These are phyloP conservation scores for Pholis gunnellus DNA, from an alignment of 2,113 vertebrate genomes.

Conservation along the genomic window DNA sequence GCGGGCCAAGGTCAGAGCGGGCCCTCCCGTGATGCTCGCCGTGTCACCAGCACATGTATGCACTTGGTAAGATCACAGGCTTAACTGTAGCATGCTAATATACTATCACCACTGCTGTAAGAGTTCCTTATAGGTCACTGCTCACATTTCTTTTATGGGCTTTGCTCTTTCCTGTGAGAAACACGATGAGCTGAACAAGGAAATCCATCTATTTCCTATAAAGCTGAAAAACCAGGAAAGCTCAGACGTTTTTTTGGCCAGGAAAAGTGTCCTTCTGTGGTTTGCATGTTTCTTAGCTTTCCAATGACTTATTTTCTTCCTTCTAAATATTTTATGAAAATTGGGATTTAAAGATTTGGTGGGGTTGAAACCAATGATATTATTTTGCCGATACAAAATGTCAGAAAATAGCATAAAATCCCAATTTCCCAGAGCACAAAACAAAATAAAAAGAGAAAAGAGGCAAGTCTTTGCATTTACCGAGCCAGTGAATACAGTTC, in stretches of 20 bases:
- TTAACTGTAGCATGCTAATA: constrained; percentile 8
- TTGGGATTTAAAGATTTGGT: not conserved
- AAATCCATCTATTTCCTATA: not conserved
- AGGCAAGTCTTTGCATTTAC: not conserved
- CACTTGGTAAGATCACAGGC: constrained; percentile 11
- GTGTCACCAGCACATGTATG: constrained; percentile 19
- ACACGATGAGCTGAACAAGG: not conserved
- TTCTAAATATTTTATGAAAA: not conserved
- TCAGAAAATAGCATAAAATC: not conserved
- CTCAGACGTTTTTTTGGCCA: not conserved
- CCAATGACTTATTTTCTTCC: not conserved
- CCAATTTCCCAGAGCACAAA: not conserved
- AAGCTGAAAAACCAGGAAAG: not conserved
- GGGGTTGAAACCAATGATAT: not conserved
- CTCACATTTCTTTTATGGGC: not conserved
- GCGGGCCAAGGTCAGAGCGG: constrained; percentile 25
- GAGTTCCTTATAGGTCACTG: constrained; percentile 1
- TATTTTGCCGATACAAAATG: not conserved
- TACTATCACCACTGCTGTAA: constrained; percentile 1
- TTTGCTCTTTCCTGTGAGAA: not conserved
- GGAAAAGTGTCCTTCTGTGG: not conserved
- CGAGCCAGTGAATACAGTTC: not conserved
- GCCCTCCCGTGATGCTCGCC: constrained; percentile 12
- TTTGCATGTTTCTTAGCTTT: not conserved
- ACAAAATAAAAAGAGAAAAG: not conserved